phyloP scores from a whole-genome alignment of 2,113 vertebrate species.

The Grantiella picta region DNA sequence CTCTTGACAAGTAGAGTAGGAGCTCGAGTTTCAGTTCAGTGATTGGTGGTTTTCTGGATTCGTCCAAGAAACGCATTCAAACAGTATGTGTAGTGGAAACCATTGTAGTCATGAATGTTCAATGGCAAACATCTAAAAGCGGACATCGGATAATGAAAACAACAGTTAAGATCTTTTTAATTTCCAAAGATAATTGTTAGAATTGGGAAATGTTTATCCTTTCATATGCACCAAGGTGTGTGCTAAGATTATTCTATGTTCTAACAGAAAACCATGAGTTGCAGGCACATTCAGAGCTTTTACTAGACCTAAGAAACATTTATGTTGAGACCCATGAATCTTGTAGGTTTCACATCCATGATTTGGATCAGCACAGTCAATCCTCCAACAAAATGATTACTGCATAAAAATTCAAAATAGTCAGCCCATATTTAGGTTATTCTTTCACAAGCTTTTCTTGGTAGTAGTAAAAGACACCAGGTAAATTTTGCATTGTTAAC shows the following conservation, averaged over 20 bases:
- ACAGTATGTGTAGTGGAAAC: not conserved
- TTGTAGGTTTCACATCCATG: not conserved
- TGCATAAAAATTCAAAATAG: not conserved
- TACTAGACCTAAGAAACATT: not conserved
- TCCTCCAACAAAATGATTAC: accelerated
- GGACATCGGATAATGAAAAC: not conserved
- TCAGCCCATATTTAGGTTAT: not conserved
- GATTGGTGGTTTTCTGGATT: slow-evolving; percentile 32
- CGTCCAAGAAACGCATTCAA: slow-evolving; percentile 48
- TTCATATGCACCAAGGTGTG: not conserved
- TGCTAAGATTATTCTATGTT: not conserved
- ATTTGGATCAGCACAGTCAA: accelerated
- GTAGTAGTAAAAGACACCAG: not conserved
- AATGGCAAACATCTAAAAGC: not conserved
- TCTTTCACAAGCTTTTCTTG: not conserved
- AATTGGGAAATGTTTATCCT: not conserved
- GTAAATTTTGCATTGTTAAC: not conserved
- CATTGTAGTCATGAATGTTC: not conserved
- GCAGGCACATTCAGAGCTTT: not conserved
- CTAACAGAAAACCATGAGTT: not conserved
- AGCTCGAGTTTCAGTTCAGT: slow-evolving; percentile 33
- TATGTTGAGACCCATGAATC: not conserved
- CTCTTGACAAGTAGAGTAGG: slow-evolving; percentile 22
- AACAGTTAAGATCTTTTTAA: not conserved
- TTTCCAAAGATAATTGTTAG: not conserved